Evolutionary conservation across 2,888 invertebrate genomes (phyloP).

Genomic region (Troilus luridus): DNA sequence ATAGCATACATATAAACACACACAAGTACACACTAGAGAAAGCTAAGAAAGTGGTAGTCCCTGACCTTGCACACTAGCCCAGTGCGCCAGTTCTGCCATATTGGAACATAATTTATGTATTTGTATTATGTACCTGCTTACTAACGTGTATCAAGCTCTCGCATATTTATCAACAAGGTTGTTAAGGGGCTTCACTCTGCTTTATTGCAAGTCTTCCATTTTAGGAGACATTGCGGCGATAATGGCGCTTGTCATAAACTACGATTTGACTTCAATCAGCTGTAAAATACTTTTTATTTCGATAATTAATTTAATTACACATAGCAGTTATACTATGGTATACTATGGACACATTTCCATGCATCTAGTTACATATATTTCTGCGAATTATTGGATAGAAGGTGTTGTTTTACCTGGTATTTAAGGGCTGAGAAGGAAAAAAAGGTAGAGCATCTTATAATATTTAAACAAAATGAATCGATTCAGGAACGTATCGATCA

Average conservation of each 20-base stretch:
- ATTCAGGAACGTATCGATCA: no score
- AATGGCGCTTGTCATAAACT: not conserved
- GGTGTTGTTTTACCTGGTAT: no score
- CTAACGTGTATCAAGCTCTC: not conserved
- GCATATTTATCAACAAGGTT: conserved; percentile 1
- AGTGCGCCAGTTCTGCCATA: not conserved
- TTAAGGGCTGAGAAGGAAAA: no score
- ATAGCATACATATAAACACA: not conserved
- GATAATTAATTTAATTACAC: not conserved
- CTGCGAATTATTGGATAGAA: no score
- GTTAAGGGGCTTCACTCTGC: not conserved
- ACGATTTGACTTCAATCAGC: not conserved
- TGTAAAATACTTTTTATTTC: not conserved
- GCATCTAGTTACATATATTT: no score
- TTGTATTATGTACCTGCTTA: not conserved
- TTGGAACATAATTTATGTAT: not conserved
- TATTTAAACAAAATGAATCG: no score
- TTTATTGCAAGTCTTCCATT: not conserved
- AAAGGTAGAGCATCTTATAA: no score
- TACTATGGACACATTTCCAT: no score
- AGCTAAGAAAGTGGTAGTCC: not conserved
- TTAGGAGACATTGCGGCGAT: not conserved
- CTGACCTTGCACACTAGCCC: not conserved
- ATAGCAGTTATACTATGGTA: no score
- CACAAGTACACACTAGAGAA: not conserved